Evolutionary conservation across 1,140 invertebrate genomes (phyloP), one percentile per base, ranked within the genome.

Genomic region (Aphelinus atriplicis): DNA sequence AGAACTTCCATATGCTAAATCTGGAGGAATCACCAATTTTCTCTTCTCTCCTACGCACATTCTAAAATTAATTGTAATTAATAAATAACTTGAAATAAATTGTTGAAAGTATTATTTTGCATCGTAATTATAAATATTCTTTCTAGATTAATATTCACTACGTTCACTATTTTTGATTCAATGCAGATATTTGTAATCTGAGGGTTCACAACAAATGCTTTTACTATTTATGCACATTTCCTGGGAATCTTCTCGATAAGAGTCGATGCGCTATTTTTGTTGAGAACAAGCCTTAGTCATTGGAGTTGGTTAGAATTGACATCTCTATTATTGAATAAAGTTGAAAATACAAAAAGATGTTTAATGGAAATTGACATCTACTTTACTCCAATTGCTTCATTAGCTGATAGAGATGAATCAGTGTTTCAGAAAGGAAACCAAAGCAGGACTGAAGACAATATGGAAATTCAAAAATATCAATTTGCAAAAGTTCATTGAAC

Each of bases 11-110:
- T 96, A 97, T 1, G 91, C 95, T 75, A 96, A 86, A 79, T 95
- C 93, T n/a, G 95, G 90, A 43, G 95, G 94, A 80, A 96, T 95
- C 3, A 95, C 93, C 42, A 97, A 86, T 82, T 94, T 95, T 67
- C 95, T 90, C 83, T 94, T 93, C 86, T 96, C 95, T 60, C 94
- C 94, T 84, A 92, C 93, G 89, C 95, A 96, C 94, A 96, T 96
- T 64, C 89, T 90, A 82, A 50, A 84, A 87, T 73, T 53, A 65
- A 75, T 72, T 53, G 73, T 6, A 78, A 57, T 26, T 26, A 0
- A 26, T 26, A 26, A 26, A 9, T 53, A 53, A 9, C 9, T 9
- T 6, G 4, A 6, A 53, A 4, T 53, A 26, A 26, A 53, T 53
- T 9, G 9, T 53, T 6, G 4, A 53, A 53, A 53, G 51, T 53